Evolutionary conservation across 2,797 vertebrate genomes (phyloP).

Genomic region (Octomys mimax): DNA sequence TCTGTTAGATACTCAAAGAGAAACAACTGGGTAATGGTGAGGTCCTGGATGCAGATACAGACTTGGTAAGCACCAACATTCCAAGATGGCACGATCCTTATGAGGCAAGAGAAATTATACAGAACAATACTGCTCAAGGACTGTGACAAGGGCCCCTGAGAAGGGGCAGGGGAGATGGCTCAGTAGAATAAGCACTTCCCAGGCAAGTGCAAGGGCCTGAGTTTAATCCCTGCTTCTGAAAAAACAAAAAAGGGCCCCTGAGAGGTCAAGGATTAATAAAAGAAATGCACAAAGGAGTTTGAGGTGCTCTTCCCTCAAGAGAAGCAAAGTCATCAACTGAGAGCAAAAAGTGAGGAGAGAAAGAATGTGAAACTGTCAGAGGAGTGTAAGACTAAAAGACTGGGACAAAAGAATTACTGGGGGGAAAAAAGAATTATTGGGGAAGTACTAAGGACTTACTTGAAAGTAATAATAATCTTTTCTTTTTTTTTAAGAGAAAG

Average conservation of each 20-base stretch:
- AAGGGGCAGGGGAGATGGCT: not conserved
- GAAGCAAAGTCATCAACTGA: not conserved
- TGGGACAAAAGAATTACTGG: not conserved
- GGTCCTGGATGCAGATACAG: not conserved
- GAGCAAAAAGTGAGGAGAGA: not conserved
- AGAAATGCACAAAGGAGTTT: not conserved
- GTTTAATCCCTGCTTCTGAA: no score
- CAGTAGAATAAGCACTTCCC: no score
- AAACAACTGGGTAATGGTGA: not conserved
- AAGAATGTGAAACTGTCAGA: not conserved
- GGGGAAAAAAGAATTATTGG: no score
- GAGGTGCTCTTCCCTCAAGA: not conserved
- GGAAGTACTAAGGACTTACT: not conserved
- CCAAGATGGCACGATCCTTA: not conserved
- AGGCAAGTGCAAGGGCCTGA: no score
- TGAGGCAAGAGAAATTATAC: not conserved
- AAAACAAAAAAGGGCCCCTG: not conserved
- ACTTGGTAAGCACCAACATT: not conserved
- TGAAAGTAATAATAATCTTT: not conserved
- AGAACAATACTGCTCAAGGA: slow-evolving; percentile 3
- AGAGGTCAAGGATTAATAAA: not conserved
- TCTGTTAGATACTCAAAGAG: not conserved
- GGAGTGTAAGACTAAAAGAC: not conserved
- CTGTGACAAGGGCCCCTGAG: not conserved
- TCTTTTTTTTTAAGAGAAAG: not conserved